phyloP scores from a whole-genome alignment of 2,888 invertebrate genomes.

The Drosophila lutescens region DNA sequence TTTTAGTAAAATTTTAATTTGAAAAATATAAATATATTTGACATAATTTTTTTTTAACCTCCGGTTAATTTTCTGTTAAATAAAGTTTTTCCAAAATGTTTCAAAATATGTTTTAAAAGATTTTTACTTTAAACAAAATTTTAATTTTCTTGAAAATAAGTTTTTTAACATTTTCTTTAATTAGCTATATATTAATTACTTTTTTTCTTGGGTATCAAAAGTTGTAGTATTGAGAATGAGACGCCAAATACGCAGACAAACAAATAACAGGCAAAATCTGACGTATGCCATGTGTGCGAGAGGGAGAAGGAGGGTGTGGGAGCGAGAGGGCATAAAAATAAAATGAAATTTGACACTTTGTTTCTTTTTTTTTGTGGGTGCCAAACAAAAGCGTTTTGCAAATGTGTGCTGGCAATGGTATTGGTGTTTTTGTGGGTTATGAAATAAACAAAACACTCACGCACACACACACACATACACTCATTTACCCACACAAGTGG shows the following conservation, averaged over 20 bases:
- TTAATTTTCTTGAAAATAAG: too few species aligned
- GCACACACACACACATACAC: background rate
- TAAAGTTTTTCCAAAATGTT: too few species aligned
- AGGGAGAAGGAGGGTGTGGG: background rate
- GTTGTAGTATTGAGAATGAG: conserved; percentile 26
- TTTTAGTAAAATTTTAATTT: too few species aligned
- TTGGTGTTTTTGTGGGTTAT: conserved; percentile 6
- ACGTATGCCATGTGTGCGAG: conserved; percentile 38
- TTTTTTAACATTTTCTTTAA: too few species aligned
- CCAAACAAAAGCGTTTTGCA: conserved; percentile 33
- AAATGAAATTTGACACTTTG: conserved; percentile 58
- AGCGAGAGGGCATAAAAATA: conserved; percentile 27
- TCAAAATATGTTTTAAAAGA: too few species aligned
- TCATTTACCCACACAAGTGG: conserved; percentile 2
- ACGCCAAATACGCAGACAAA: conserved; percentile 58
- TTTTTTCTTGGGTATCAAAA: conserved; percentile 6
- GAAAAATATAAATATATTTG: too few species aligned
- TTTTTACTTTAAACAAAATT: too few species aligned
- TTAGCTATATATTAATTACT: too few species aligned
- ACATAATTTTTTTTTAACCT: too few species aligned
- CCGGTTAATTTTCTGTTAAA: too few species aligned
- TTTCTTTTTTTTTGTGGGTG: conserved; percentile 37
- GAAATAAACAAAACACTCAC: conserved; percentile 6
- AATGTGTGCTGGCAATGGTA: background rate
- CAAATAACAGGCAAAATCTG: conserved; percentile 58